Conservation (phyloP, 2,888 invertebrate genomes). For the Cryptocephalus primarius region DNA sequence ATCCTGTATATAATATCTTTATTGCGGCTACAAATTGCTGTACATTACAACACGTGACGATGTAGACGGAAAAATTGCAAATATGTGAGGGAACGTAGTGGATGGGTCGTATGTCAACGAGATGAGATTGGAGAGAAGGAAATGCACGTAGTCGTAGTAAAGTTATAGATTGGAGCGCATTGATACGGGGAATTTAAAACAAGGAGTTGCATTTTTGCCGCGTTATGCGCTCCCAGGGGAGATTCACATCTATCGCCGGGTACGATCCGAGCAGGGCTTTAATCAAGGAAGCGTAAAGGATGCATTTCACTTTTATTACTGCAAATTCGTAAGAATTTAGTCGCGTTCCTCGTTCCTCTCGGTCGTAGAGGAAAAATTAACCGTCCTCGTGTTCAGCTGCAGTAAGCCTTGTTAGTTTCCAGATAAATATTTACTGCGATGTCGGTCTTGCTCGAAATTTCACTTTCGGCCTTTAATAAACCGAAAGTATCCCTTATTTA, state of each 20-base stretch:
- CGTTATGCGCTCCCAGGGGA: not conserved
- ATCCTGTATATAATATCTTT: conserved; percentile 26
- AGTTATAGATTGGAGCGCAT: conserved; percentile 22
- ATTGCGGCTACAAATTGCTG: conserved; percentile 31
- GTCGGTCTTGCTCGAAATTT: too few relatives aligned
- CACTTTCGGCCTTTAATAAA: too few relatives aligned
- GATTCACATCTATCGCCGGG: too few relatives aligned
- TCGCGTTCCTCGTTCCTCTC: too few relatives aligned
- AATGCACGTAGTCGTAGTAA: conserved; percentile 16
- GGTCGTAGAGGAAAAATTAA: too few relatives aligned
- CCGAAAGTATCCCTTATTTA: too few relatives aligned
- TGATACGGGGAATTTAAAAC: conserved; percentile 5
- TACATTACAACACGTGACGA: conserved; percentile 30
- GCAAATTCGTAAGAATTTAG: not conserved
- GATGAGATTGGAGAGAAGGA: conserved; percentile 22
- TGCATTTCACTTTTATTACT: too few relatives aligned
- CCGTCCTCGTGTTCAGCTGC: too few relatives aligned
- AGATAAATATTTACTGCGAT: too few relatives aligned
- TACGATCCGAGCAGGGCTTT: too few relatives aligned
- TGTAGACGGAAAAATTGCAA: conserved; percentile 31
- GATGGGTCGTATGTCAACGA: conserved; percentile 23
- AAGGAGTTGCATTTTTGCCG: not conserved
- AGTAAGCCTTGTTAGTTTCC: too few relatives aligned
- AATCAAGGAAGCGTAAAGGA: too few relatives aligned
- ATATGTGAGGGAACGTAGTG: conserved; percentile 22